Base-by-base conservation (phyloP, 2,113 vertebrate genomes). In the Cyanoliseus patagonus region DNA sequence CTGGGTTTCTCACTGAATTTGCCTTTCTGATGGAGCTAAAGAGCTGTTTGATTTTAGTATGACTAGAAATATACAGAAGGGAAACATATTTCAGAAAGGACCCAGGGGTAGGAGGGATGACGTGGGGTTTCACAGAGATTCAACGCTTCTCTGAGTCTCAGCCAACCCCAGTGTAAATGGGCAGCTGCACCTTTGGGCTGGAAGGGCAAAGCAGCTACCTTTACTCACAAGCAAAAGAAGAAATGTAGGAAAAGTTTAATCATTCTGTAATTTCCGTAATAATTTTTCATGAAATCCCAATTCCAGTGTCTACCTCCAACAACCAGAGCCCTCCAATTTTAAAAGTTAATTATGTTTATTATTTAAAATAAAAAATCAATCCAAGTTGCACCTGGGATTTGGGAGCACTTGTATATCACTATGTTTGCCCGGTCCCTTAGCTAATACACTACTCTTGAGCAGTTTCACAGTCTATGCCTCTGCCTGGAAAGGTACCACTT, bases 21-120 rank as follows among this genome's bases (percentile, higher is more conserved):
- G n/a, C 86, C 81, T 83, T 92, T 94, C 47, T 91, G 76, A 80
- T 27, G 31, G 39, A 85, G n/a, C 20, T 91, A n/a, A 94, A 88
- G 25, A 63, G 13, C 28, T 92, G 59, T 27, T 83, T 82, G 44
- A 89, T 89, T 95, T 85, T 47, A 44, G 41, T 62, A 30, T 33
- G n/a, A 63, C 18, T 74, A 64, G 67, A 90, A 90, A 77, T 30
- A 83, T 5, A 77, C 16, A 69, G 74, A 92, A 79, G 9, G 7
- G 41, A 94, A 94, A 52, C 13, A 30, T 0, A 1, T 62, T 76
- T 90, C 87, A 31, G 41, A 76, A 87, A 79, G 27, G 33, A 57
- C 17, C 9, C 10, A 22, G 27, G 7, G 17, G 11, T 19, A 24
- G 30, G 7, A 17, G 8, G 6, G 4, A 22, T 55, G 15, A 33